A percentile compares a stretch with the other conserved stretches of the same genome.
Evolutionary conservation across 2,113 vertebrate species (phyloP).

Genomic region (Hydrolagus affinis): DNA sequence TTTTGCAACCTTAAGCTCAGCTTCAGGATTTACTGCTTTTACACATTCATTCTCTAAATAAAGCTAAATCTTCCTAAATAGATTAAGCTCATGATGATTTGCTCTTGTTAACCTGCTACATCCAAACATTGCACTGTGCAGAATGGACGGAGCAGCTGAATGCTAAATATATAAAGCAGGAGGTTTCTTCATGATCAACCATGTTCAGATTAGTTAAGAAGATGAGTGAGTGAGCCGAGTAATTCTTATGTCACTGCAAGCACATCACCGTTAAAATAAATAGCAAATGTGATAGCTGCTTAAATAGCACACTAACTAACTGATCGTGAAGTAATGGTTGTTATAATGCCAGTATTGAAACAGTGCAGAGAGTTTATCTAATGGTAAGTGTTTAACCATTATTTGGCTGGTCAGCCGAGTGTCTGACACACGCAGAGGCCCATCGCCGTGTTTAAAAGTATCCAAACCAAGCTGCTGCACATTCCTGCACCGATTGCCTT

Average conservation of each 20-base stretch:
- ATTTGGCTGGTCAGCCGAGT: no score
- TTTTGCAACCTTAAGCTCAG: not conserved
- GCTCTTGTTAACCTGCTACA: not conserved
- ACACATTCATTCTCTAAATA: not conserved
- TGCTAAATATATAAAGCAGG: not conserved
- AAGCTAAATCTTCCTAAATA: not conserved
- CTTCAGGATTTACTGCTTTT: not conserved
- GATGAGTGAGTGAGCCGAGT: no score
- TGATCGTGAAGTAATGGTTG: no score
- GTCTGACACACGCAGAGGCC: no score
- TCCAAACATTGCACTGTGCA: not conserved
- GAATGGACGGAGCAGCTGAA: not conserved
- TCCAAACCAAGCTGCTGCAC: no score
- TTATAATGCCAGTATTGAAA: no score
- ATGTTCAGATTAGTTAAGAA: not conserved
- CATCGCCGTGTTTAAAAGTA: no score
- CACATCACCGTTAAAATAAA: not conserved
- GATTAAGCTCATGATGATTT: conserved; percentile 2
- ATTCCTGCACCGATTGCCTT: no score
- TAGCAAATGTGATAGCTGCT: not conserved
- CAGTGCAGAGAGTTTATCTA: no score
- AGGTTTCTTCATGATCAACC: not conserved
- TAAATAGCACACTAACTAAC: not conserved
- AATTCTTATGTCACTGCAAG: not conserved
- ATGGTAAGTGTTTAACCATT: no score